Conservation (phyloP, 2,797 vertebrate genomes). For the Dendrocincla tyrannina region DNA sequence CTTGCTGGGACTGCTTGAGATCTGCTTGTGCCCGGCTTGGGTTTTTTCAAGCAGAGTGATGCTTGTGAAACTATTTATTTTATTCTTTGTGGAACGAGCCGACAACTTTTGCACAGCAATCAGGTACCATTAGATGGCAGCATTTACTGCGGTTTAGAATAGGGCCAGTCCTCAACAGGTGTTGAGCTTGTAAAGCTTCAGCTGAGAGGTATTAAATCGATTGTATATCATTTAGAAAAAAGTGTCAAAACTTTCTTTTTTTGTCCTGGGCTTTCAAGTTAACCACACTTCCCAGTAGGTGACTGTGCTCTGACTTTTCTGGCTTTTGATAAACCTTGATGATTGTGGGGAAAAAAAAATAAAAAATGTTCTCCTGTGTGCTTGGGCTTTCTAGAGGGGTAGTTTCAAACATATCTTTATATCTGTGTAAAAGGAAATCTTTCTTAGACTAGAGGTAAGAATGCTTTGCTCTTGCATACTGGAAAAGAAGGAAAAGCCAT, state of each 20-base stretch:
- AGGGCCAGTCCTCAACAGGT: not conserved
- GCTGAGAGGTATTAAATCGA: not conserved
- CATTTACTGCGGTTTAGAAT: not conserved
- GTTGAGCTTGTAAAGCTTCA: fast-evolving
- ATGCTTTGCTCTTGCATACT: not conserved
- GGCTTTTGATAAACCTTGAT: not conserved
- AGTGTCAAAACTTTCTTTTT: not conserved
- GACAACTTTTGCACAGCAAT: not conserved
- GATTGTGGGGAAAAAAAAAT: not conserved
- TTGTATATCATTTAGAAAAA: not conserved
- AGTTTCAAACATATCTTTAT: not conserved
- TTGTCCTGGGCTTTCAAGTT: not conserved
- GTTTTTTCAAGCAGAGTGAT: not conserved
- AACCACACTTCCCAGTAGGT: not conserved
- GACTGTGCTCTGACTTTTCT: not conserved
- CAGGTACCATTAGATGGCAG: slow-evolving; percentile 49
- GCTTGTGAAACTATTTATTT: not conserved
- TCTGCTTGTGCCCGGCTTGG: not conserved
- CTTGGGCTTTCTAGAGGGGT: not conserved
- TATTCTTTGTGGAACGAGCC: not conserved
- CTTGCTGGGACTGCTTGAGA: not conserved
- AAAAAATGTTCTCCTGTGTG: not conserved
- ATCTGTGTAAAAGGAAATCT: not conserved
- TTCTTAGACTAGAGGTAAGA: not conserved
- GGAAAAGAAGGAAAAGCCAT: not conserved